Evolutionary conservation across 2,888 invertebrate species (phyloP), one percentile per base, ranked within the genome.

Genomic region (Drosophila austrosaltans): DNA sequence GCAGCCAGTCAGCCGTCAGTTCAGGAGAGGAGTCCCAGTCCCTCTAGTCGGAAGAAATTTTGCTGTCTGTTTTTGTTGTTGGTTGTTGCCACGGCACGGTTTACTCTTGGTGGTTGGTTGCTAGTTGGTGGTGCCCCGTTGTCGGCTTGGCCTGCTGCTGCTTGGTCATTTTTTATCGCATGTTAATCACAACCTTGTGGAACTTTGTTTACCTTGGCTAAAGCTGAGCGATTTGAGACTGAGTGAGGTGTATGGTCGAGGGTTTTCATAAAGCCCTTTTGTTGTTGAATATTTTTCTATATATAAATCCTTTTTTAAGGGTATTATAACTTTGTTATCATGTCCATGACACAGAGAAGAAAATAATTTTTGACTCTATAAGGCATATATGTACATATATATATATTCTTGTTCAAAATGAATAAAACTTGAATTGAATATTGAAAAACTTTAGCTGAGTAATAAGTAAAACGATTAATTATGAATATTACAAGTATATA

Each of bases 141-240:
- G 70, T 32, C 56, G 66, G 63, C 60, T 57, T 60, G 64, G 56
- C 66, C 64, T 66, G 79, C 36, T 36, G 36, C 36, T 36, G 36
- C 76, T 81, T 78, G 86, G 72, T 88, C 81, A 88, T 85, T 86
- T 86, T 88, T 85, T 85, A 88, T 85, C 88, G 84, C 88, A 88
- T 86, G 81, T 88, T 85, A 85, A 88, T 85, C 85, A 88, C 87
- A 86, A 83, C 84, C 88, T 86, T 86, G 84, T 87, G 85, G 81
- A 87, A 82, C 83, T 82, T 80, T 83, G 87, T 83, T 83, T 83
- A 80, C 80, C 87, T 82, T 81, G 66, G 62, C 66, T 66, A 63
- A 56, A 60, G 66, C 61, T 56, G 64, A 54, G 65, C 56, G 7
- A 48, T 68, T 58, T 58, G 57, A 63, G 63, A 61, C 59, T 58